Base-by-base conservation (phyloP, 2,113 vertebrate species). In the Mormyrus lacerda region DNA sequence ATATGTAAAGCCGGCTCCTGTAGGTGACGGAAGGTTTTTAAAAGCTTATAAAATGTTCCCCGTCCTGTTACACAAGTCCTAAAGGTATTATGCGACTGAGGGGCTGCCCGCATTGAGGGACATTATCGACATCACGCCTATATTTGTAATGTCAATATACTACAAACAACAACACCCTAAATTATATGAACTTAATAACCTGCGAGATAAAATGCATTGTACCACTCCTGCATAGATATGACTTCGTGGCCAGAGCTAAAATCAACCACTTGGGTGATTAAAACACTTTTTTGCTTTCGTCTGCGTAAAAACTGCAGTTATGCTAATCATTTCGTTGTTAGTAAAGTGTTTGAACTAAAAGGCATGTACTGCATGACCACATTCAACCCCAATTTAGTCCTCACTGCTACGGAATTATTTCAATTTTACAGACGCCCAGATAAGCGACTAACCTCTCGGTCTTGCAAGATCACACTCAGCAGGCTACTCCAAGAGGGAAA, bases 21-120 rank as follows among this genome's bases (percentile, higher is more conserved):
- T 90, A 91, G 92, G 27, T 35, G 92, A 93, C 93, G 21, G 94
- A 92, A 58, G 42, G 21, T n/a, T 89, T 92, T 91, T 85, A 88
- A 65, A 1, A 55, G 83, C 89, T 89, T 24, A 82, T 21, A 44
- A 91, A 88, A 93, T 90, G 87, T 91, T 89, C 91, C 90, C 79
- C 73, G 89, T 89, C 92, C 93, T 89, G 91, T 92, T 90, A 91
- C 89, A 21, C 93, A 73, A 89, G 93, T 93, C 91, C 58, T 58
- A 91, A 91, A 91, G 65, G 65, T 4, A 79, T 42, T 79, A 42
- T 42, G 17, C 17, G 73, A 79, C 35, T 79, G 35, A 6, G 35
- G 31, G 35, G 35, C 35, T 13, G 73, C 69, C 69, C 31, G 31
- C 31, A 31, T 42, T 19, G 15, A 17, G 73, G 4, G 6, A 79